Percentiles rank a stretch among this genome's conserved stretches.
Evolutionary conservation across 2,888 invertebrate genomes (phyloP).

Genomic region (Noctua janthe): DNA sequence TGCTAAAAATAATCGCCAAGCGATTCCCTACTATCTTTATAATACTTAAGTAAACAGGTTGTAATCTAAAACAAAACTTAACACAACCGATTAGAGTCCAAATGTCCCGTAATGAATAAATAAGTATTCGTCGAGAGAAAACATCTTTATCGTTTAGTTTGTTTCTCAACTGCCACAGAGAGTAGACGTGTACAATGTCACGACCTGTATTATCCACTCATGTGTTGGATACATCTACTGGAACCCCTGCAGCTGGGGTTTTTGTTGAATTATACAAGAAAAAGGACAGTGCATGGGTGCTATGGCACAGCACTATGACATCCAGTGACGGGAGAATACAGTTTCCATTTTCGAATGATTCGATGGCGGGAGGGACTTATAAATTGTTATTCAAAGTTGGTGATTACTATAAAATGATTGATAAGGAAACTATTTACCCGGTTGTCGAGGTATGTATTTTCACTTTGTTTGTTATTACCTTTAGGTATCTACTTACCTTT

Average conservation of each 20-base stretch:
- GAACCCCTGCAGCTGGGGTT: constrained; percentile 92
- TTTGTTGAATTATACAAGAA: constrained; percentile 93
- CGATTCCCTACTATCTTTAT: constrained; percentile 17
- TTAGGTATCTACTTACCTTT: background rate
- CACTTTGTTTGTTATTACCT: background rate
- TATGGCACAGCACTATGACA: constrained; percentile 92
- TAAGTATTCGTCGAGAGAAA: constrained; percentile 34
- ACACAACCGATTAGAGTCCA: constrained; percentile 52
- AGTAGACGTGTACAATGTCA: constrained; percentile 75
- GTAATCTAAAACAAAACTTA: constrained; percentile 53
- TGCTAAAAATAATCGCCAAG: constrained; percentile 29
- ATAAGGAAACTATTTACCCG: constrained; percentile 93
- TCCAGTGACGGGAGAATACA: constrained; percentile 92
- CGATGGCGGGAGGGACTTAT: constrained; percentile 92
- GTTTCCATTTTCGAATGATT: constrained; percentile 90
- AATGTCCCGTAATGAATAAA: constrained; percentile 25
- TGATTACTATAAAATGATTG: constrained; percentile 91
- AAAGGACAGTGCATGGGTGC: constrained; percentile 92
- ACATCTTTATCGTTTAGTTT: constrained; percentile 41
- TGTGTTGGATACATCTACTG: constrained; percentile 93
- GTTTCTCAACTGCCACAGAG: constrained; percentile 22
- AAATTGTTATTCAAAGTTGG: constrained; percentile 94
- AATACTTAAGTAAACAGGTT: background rate
- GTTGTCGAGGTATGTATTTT: constrained; percentile 92
- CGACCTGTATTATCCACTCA: constrained; percentile 93